These are phyloP conservation scores for Hyles lineata DNA, from an alignment of 2,888 invertebrate species.

Conservation along the genomic window DNA sequence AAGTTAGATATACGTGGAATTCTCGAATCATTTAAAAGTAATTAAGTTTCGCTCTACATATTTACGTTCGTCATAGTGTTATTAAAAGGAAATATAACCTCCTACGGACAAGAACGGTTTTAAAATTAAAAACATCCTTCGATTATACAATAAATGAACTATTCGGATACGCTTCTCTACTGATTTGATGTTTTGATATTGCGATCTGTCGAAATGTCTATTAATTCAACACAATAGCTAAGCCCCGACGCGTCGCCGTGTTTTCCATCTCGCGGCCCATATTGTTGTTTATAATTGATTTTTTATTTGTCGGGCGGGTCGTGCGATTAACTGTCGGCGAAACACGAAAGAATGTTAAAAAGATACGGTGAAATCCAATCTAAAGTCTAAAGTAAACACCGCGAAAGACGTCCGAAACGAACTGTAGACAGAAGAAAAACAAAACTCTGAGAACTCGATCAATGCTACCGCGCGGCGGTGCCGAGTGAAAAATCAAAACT, in stretches of 20 bases:
- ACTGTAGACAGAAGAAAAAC: constrained; percentile 80
- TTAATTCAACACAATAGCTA: constrained; percentile 72
- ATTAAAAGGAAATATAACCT: background rate
- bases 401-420: constrained; percentile 68
- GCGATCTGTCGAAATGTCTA: constrained; percentile 67
- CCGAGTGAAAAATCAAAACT: constrained; percentile 72
- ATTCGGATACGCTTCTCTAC: constrained; percentile 69
- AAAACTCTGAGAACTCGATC: constrained; percentile 71
- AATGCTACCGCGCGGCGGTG: constrained; percentile 62
- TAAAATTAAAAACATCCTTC: constrained; percentile 53
- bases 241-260: constrained; percentile 60
- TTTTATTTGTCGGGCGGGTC: constrained; percentile 62
- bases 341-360: constrained; percentile 59
- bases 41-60: background rate
- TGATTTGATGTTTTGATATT: constrained; percentile 76
- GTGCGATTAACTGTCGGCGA: constrained; percentile 62
- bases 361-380: constrained; percentile 70
- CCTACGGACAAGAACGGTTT: background rate
- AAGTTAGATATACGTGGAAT: background rate
- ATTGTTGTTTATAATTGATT: constrained; percentile 76
- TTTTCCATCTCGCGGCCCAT: constrained; percentile 68
- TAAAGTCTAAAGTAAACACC: constrained; percentile 75
- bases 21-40: background rate
- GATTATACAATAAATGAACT: constrained; percentile 69
- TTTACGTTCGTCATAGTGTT: constrained; percentile 6